phyloP scores from a whole-genome alignment of 2,797 vertebrate species.

The Amblyraja radiata region DNA sequence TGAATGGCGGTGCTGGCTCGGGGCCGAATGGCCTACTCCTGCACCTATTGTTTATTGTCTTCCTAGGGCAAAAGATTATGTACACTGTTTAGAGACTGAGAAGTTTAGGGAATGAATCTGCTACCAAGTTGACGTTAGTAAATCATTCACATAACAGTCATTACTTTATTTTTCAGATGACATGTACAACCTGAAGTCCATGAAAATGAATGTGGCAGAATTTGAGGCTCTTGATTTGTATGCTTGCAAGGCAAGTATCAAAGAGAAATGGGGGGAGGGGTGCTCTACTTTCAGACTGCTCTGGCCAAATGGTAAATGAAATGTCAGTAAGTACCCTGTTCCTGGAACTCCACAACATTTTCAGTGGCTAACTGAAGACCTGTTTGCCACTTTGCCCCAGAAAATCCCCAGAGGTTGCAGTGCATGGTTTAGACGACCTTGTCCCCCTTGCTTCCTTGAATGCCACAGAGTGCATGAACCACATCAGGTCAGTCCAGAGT shows the following conservation, averaged over 20 bases:
- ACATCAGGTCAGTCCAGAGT: too few relatives aligned
- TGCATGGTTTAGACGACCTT: too few relatives aligned
- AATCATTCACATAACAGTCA: neutral
- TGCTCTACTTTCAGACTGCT: neutral
- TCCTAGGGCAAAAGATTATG: neutral
- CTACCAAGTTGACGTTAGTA: neutral
- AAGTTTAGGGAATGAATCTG: neutral
- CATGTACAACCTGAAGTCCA: constrained; percentile 63
- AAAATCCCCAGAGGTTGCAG: too few relatives aligned
- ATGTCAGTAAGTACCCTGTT: too few relatives aligned
- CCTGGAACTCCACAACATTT: too few relatives aligned
- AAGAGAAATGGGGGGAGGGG: neutral
- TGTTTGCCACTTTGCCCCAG: too few relatives aligned
- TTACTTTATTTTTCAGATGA: constrained; percentile 44
- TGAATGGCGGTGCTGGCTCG: too few relatives aligned
- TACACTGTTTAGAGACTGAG: neutral
- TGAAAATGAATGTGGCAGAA: constrained; percentile 58
- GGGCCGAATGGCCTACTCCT: too few relatives aligned
- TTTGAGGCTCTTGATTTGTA: constrained; percentile 63
- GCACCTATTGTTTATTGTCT: neutral
- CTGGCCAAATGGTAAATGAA: neutral
- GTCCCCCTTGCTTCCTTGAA: too few relatives aligned
- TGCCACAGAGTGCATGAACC: too few relatives aligned
- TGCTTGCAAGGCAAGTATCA: constrained; percentile 56
- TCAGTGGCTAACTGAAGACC: too few relatives aligned